These are phyloP conservation scores for Aleiodes sp. DNA, from an alignment of 1,140 invertebrate species.

Conservation along the genomic window DNA sequence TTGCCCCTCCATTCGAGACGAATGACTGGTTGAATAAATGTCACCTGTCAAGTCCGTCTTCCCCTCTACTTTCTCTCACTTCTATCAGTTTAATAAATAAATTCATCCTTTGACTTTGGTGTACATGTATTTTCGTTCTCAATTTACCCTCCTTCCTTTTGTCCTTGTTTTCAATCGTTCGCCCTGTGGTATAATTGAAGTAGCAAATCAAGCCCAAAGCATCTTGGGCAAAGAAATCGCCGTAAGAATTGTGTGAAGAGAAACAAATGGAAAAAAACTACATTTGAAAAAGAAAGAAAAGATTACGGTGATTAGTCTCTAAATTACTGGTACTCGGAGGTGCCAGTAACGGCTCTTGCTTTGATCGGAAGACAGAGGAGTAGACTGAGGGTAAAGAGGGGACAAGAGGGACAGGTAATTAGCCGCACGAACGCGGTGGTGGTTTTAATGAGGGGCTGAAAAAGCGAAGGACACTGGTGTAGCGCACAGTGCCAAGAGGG, in stretches of 20 bases:
- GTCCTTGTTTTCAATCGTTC: conserved; percentile 23
- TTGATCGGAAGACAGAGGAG: conserved; percentile 35
- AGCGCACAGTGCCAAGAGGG: neutral
- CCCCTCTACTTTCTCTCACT: neutral
- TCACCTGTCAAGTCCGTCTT: neutral
- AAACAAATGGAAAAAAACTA: neutral
- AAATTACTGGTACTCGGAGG: conserved; percentile 37
- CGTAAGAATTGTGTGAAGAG: conserved; percentile 4
- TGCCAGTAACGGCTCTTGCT: conserved; percentile 37
- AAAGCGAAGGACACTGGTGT: conserved; percentile 28
- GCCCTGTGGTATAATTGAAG: conserved; percentile 29
- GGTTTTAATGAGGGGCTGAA: conserved; percentile 34
- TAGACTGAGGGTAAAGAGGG: neutral
- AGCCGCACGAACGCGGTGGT: conserved; percentile 40
- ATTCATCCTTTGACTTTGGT: neutral
- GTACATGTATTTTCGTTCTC: neutral
- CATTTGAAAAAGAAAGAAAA: conserved; percentile 23
- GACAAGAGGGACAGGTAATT: conserved; percentile 37
- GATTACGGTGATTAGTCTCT: conserved; percentile 36
- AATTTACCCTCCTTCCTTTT: conserved; percentile 8
- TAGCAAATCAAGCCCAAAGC: conserved; percentile 31
- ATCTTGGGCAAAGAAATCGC: conserved; percentile 13
- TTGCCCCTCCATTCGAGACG: neutral
- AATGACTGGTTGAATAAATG: neutral
- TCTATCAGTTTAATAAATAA: neutral